phyloP scores from a whole-genome alignment of 2,113 vertebrate species.

The Epinephelus cyanopodus region DNA sequence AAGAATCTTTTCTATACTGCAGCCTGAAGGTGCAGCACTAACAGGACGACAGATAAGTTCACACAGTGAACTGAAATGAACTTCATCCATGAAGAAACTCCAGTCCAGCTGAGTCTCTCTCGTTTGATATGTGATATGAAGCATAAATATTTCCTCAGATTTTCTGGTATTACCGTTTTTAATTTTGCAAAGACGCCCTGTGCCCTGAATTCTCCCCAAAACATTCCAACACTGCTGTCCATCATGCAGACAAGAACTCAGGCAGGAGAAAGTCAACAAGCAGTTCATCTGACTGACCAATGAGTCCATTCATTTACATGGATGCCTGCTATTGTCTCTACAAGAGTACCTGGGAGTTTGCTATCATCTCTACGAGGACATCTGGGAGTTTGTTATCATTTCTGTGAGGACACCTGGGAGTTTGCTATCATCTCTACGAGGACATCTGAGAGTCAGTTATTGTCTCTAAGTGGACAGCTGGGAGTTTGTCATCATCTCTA shows the following conservation, averaged over 20 bases:
- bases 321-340: no score
- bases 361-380: background rate
- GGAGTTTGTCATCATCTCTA: no score
- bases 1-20: background rate
- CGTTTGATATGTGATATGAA: slow-evolving; percentile 5
- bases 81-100: background rate
- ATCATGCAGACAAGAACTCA: background rate
- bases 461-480: no score
- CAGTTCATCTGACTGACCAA: background rate
- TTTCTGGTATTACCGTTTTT: slow-evolving; percentile 34
- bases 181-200: slow-evolving; percentile 20
- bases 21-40: slow-evolving; percentile 1
- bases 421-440: no score
- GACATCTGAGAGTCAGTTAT: no score
- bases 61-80: slow-evolving; percentile 24
- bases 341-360: background rate
- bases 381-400: background rate
- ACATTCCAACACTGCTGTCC: background rate
- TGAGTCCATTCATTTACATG: no score
- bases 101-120: background rate
- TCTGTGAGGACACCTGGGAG: no score
- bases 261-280: background rate
- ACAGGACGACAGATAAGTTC: background rate
- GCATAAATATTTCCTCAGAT: slow-evolving; percentile 36
- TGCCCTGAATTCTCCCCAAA: slow-evolving; percentile 4